These are phyloP conservation scores for Eristalis tenax DNA, from an alignment of 2,888 invertebrate species.

Conservation along the genomic window DNA sequence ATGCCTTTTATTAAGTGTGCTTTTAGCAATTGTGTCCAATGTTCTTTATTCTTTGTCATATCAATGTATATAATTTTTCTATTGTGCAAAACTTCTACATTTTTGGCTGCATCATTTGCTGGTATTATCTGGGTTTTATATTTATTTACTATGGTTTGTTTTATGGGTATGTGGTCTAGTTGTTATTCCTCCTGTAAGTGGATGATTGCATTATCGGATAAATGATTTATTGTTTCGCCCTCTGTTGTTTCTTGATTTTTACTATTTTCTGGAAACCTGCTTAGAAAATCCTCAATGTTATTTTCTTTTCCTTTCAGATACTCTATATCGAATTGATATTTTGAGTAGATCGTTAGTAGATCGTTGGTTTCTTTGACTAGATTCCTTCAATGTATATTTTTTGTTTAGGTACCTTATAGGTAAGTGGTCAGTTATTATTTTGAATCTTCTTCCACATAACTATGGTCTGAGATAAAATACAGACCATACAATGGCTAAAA, in stretches of 20 bases:
- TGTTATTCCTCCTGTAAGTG: constrained; percentile 1
- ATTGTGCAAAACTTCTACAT: neutral
- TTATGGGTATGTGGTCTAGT: neutral
- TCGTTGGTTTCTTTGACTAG: constrained; percentile 4
- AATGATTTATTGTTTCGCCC: neutral
- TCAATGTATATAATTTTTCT: constrained; percentile 11
- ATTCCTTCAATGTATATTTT: constrained; percentile 19
- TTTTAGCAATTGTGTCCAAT: constrained; percentile 19
- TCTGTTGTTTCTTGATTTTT: neutral
- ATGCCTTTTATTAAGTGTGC: neutral
- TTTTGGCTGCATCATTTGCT: neutral
- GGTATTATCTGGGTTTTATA: neutral
- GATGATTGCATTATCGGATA: constrained; percentile 1
- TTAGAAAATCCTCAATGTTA: neutral
- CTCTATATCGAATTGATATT: neutral
- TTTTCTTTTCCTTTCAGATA: constrained; percentile 8
- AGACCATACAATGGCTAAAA: too few species aligned
- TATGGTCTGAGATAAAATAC: too few species aligned
- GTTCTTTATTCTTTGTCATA: constrained; percentile 5
- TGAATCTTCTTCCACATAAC: too few species aligned
- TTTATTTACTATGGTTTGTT: constrained; percentile 8
- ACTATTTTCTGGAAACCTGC: neutral
- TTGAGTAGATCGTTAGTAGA: neutral
- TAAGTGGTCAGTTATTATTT: too few species aligned
- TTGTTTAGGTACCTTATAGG: constrained; percentile 28